These are phyloP conservation scores for Clanis bilineata DNA, from an alignment of 2,888 invertebrate genomes.

Conservation along the genomic window DNA sequence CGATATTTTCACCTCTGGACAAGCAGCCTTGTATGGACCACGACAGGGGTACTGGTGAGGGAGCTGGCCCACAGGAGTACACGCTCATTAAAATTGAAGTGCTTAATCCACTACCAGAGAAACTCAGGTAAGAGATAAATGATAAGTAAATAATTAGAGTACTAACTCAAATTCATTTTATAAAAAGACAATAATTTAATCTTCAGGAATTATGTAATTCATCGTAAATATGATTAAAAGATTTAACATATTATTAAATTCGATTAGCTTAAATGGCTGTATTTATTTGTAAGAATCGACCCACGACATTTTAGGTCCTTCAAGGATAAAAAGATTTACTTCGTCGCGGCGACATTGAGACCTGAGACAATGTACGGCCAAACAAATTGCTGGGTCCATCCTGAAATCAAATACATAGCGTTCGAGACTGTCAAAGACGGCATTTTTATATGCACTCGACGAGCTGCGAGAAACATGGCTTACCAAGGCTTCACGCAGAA, in stretches of 20 bases:
- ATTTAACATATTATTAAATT: no score
- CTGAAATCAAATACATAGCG: conserved; percentile 96
- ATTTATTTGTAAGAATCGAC: not conserved
- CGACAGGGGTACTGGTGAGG: conserved; percentile 97
- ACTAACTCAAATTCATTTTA: no score
- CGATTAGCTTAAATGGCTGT: no score
- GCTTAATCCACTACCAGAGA: conserved; percentile 86
- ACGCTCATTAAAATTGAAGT: conserved; percentile 97
- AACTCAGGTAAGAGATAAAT: conserved; percentile 82
- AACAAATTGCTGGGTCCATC: conserved; percentile 99
- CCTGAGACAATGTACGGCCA: conserved; percentile 99
- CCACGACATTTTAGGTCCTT: conserved; percentile 59
- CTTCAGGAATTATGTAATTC: no score
- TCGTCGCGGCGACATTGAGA: conserved; percentile 98
- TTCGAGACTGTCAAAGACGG: conserved; percentile 88
- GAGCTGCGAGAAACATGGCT: conserved; percentile 97
- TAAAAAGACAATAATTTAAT: no score
- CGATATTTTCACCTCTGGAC: conserved; percentile 97
- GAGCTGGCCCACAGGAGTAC: conserved; percentile 99
- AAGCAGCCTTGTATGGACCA: conserved; percentile 99
- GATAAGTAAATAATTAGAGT: no score
- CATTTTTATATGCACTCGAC: conserved; percentile 92
- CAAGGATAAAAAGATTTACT: conserved; percentile 83
- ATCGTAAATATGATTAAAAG: no score
- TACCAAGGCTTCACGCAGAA: conserved; percentile 94